phyloP scores from a whole-genome alignment of 2,888 invertebrate species.

The Ceriagrion tenellum region DNA sequence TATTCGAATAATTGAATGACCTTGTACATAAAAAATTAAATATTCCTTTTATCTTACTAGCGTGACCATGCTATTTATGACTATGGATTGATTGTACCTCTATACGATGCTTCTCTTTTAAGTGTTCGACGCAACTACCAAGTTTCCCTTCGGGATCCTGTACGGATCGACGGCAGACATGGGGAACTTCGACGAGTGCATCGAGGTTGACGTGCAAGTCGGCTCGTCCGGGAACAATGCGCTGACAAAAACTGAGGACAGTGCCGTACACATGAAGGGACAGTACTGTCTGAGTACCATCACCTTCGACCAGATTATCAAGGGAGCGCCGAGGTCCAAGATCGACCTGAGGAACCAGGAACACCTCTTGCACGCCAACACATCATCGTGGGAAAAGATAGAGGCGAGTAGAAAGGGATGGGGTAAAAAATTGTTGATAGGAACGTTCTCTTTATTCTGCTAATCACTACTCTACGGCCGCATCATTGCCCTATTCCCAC shows the following conservation, averaged over 20 bases:
- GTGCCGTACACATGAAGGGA: constrained; percentile 68
- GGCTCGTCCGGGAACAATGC: constrained; percentile 65
- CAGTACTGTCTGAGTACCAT: constrained; percentile 72
- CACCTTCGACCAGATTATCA: not conserved
- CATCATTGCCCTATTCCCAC: too few relatives aligned
- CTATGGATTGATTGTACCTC: not conserved
- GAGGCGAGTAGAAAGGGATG: not conserved
- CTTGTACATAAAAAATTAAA: not conserved
- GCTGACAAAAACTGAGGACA: not conserved
- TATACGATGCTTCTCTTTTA: not conserved
- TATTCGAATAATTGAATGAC: not conserved
- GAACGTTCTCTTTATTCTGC: not conserved
- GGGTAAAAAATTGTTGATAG: not conserved
- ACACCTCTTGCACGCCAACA: constrained; percentile 33
- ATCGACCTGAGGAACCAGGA: constrained; percentile 41
- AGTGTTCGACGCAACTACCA: constrained; percentile 70
- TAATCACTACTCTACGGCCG: not conserved
- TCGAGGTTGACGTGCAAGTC: constrained; percentile 71
- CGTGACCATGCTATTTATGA: not conserved
- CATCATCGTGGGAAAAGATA: constrained; percentile 29
- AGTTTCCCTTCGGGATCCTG: constrained; percentile 69
- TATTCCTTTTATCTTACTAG: not conserved
- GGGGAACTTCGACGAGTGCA: constrained; percentile 70
- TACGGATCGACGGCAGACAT: constrained; percentile 68
- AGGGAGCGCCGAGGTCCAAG: not conserved